A percentile compares a stretch with the other conserved stretches of the same genome.
phyloP scores from a whole-genome alignment of 2,888 invertebrate species.

The Tholera decimalis region DNA sequence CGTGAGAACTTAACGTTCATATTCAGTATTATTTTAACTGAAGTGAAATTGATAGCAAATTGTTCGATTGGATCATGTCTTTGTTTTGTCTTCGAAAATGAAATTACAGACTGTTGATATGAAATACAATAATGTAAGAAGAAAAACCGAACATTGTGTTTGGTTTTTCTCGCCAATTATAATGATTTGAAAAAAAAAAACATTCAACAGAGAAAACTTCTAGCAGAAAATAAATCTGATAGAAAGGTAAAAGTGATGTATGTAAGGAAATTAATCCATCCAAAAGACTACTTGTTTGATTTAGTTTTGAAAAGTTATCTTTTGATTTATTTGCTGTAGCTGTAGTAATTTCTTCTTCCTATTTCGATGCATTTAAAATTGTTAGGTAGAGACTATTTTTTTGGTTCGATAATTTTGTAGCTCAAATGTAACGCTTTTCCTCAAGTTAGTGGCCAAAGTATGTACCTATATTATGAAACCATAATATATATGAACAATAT shows the following conservation, averaged over 20 bases:
- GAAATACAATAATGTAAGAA: neutral
- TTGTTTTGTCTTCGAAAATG: neutral
- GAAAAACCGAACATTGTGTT: no score
- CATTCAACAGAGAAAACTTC: neutral
- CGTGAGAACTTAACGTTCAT: slow-evolving; percentile 43
- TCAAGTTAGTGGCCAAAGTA: slow-evolving; percentile 2
- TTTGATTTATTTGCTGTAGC: slow-evolving; percentile 36
- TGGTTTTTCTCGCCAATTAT: neutral
- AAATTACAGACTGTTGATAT: neutral
- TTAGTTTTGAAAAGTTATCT: neutral
- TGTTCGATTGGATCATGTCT: no score
- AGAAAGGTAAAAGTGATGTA: neutral
- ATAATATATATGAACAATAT: no score
- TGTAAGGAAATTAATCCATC: slow-evolving; percentile 16
- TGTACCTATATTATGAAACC: neutral
- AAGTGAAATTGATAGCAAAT: neutral
- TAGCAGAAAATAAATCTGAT: neutral
- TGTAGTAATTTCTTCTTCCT: slow-evolving; percentile 63
- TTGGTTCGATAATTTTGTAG: slow-evolving; percentile 44
- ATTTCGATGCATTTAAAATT: slow-evolving; percentile 68
- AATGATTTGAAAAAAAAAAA: neutral
- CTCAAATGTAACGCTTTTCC: slow-evolving; percentile 54
- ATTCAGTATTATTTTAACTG: slow-evolving; percentile 3
- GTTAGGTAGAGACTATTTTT: slow-evolving; percentile 32
- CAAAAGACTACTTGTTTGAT: neutral